Evolutionary conservation across 2,888 invertebrate genomes (phyloP), one percentile per base, ranked within the genome.

Genomic region (Gasteruption jaculator): DNA sequence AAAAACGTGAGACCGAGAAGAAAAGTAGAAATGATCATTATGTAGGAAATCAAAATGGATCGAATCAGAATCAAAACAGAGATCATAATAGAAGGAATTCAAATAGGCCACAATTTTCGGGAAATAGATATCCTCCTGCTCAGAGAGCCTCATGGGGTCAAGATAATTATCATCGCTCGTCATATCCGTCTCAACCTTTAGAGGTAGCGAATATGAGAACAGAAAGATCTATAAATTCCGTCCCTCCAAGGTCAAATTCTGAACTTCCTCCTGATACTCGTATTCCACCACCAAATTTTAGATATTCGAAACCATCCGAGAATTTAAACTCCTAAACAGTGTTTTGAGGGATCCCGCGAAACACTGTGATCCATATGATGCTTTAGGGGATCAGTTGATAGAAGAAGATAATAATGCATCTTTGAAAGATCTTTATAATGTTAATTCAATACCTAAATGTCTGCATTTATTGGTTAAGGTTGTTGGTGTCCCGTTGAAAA

Each of bases 321-420:
- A n/a, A n/a, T 45, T 50, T 47, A 45, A 50, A 50, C 49, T 43
- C 32, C 24, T 8, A 14, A 6, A 16, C 7, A 26, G 27, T 32
- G 44, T 41, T 32, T 18, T 48, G 30, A n/a, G n/a, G 24, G 46
- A 16, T 50, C 46, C 48, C 1, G 10, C 33, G 10, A 8, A 34
- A 38, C 29, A 33, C 20, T 33, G 34, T 4, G 11, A 6, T 3
- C 35, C 36, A 26, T 38, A 29, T 27, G 42, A 48, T 20, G 27
- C 40, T 8, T 16, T 26, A 10, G 43, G 44, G 40, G 42, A 45
- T 32, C 33, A 45, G 7, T 25, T 18, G 34, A 26, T 25, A 30
- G 43, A 45, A 30, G 41, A 38, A 2, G 31, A 35, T 1, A 26
- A 11, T 20, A 12, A 41, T 27, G 3, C 10, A 10, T 35, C 19